These are phyloP conservation scores for Pampus argenteus DNA, from an alignment of 2,797 vertebrate species.

Conservation along the genomic window DNA sequence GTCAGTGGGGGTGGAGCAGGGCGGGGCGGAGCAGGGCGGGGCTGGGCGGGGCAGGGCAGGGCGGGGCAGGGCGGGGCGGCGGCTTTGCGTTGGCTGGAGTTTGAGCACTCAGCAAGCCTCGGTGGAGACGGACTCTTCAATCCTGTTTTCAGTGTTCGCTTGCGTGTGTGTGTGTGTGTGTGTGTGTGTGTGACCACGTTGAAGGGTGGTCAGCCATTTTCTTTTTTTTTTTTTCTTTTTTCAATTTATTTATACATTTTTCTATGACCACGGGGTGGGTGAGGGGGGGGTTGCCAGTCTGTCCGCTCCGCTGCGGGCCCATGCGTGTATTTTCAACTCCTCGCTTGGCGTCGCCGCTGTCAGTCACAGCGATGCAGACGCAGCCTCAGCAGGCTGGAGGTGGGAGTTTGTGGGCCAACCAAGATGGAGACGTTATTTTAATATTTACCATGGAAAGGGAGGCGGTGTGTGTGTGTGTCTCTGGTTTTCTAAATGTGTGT, in stretches of 20 bases:
- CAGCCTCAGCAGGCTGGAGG: conserved; percentile 17
- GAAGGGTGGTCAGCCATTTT: conserved; percentile 14
- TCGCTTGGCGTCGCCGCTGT: conserved; percentile 31
- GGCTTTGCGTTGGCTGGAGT: conserved; percentile 2
- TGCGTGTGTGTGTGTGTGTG: not conserved
- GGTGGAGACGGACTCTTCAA: not conserved
- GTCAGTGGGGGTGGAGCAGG: not conserved
- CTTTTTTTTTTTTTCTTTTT: not conserved
- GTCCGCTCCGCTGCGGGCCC: not conserved
- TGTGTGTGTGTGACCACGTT: conserved; percentile 11
- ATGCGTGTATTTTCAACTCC: conserved; percentile 39
- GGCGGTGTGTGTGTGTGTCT: conserved; percentile 10
- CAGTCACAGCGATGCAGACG: conserved; percentile 33
- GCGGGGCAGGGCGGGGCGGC: fast-evolving
- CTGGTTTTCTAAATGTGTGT: too few species aligned
- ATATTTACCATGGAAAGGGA: conserved; percentile 53
- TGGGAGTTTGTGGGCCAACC: conserved; percentile 21
- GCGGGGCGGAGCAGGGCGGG: too few species aligned
- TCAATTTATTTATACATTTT: not conserved
- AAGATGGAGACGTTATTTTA: conserved; percentile 42
- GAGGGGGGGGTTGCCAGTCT: conserved; percentile 8
- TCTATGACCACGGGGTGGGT: not conserved
- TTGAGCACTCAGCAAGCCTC: conserved; percentile 20
- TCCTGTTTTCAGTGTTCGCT: conserved; percentile 10
- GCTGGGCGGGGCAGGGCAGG: not conserved